A percentile compares a stretch with the other conserved stretches of the same genome.
Evolutionary conservation across 2,113 vertebrate species (phyloP).

Genomic region (Scomber japonicus): DNA sequence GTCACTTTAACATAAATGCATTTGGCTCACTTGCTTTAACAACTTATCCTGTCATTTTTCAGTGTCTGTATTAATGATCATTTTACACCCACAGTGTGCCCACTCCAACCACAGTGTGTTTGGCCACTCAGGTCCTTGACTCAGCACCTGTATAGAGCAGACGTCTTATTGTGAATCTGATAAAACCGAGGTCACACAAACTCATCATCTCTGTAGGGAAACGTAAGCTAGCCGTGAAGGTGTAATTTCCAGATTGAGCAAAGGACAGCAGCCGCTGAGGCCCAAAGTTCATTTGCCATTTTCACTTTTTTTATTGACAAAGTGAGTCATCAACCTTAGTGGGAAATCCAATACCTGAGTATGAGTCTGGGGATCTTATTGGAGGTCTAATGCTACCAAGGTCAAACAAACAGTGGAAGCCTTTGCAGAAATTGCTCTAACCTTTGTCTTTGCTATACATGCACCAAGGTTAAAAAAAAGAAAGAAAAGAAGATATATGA

Average conservation of each 20-base stretch:
- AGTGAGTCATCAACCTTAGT: slow-evolving; percentile 45
- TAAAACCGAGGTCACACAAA: slow-evolving; percentile 49
- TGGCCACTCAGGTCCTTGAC: background rate
- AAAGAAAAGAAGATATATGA: too few species aligned
- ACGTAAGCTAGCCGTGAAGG: too few species aligned
- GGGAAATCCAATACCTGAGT: slow-evolving; percentile 43
- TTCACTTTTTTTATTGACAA: slow-evolving; percentile 48
- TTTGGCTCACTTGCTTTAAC: too few species aligned
- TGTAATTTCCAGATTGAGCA: too few species aligned
- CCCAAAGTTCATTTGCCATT: slow-evolving; percentile 41
- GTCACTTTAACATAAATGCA: too few species aligned
- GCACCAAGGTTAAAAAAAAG: background rate
- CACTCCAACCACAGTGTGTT: background rate
- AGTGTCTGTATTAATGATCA: background rate
- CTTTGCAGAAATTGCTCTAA: background rate
- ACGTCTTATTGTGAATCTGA: slow-evolving; percentile 43
- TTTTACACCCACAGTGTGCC: too few species aligned
- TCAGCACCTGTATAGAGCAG: background rate
- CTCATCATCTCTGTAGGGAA: slow-evolving; percentile 26
- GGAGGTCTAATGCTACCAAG: slow-evolving; percentile 40
- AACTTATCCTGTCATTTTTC: too few species aligned
- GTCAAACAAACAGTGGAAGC: slow-evolving; percentile 36
- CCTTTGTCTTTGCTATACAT: background rate
- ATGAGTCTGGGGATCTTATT: slow-evolving; percentile 34
- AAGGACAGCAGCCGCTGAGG: slow-evolving; percentile 36